Percentiles rank a stretch among this genome's conserved stretches.
Conservation (phyloP, 2,113 vertebrate genomes). For the human (Homo sapiens) region GRCh38 chr2:177229001-177229500, state of each 20-base stretch:
- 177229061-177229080: neutral
- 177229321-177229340: neutral
- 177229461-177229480: neutral
- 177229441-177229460: neutral
- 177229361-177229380: neutral
- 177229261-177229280: neutral
- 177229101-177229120: neutral
- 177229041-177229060: neutral
- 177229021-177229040: neutral
- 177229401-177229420: neutral
- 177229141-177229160: neutral
- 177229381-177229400: neutral
- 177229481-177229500: neutral
- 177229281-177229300: neutral
- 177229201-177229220: neutral
- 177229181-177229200: neutral
- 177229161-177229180: neutral
- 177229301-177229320: neutral
- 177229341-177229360: neutral
- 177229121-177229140: neutral
- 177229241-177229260: neutral
- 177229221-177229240: neutral
- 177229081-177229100: neutral
- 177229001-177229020: neutral
- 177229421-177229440: neutral